Base-by-base conservation (phyloP, 2,888 invertebrate genomes). In the Callyntrura sp. region DNA sequence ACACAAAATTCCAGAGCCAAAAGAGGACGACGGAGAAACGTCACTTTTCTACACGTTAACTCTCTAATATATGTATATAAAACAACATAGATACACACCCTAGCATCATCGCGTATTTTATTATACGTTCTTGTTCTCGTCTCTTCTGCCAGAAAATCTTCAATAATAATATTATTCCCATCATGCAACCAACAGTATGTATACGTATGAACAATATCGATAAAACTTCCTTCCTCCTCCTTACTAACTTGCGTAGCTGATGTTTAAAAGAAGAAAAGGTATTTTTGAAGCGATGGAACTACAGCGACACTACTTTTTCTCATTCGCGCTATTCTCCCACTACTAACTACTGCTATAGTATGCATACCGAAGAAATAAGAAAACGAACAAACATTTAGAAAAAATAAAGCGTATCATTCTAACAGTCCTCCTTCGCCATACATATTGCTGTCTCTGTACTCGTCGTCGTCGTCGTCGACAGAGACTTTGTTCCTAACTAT, bases 131-230 rank as follows among this genome's bases (percentile, higher is more conserved):
- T 35, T 35, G 35, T 12, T 43, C 73, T 68, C 25, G 45, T 70
- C 25, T 43, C 62, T 57, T n/a, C 57, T 85, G 84, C 85, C 60
- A 48, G 78, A 85, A 85, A 85, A 65, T 79, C 43, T 86, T 79
- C 68, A 76, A 35, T 76, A 86, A 81, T 87, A 81, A 81, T 87
- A 81, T 81, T 81, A 87, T 87, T 87, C 87, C 81, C 87, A 87
- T 87, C 87, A 81, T 86, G 86, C 65, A 14, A 87, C 78, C 79
- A 55, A 57, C 68, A 82, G 73, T 73, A 73, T 82, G 82, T 70
- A 88, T 88, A 82, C 88, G 82, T 82, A 88, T 88, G 88, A 82
- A 82, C 81, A 88, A 45, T 88, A 88, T 88, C 88, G 88, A 88
- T 88, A 88, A 88, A 88, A 88, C 88, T 88, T 82, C 25, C 45